These are phyloP conservation scores for Lobophora halterata DNA, from an alignment of 2,888 invertebrate genomes.

Conservation along the genomic window DNA sequence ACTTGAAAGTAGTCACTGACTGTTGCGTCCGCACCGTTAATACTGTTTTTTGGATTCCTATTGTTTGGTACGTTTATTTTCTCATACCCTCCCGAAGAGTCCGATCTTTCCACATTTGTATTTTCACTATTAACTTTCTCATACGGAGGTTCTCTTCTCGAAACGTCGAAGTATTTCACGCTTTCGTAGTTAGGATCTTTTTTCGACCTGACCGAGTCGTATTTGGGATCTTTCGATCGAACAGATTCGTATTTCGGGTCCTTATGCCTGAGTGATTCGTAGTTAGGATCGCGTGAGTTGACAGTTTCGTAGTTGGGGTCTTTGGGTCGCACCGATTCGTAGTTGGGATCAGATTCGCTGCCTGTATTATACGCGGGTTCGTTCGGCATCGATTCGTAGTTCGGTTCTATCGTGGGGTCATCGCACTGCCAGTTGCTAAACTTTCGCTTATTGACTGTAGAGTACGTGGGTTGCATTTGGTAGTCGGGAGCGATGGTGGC, in stretches of 20 bases:
- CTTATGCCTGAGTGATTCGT: constrained; percentile 82
- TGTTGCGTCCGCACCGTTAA: constrained; percentile 61
- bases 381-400: constrained; percentile 88
- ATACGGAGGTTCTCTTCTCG: constrained; percentile 83
- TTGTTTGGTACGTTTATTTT: constrained; percentile 60
- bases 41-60: constrained; percentile 63
- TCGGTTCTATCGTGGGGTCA: constrained; percentile 83
- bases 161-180: constrained; percentile 85
- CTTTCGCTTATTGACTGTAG: constrained; percentile 78
- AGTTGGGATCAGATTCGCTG: constrained; percentile 88
- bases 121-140: constrained; percentile 78
- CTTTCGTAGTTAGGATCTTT: constrained; percentile 91
- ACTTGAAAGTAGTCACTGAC: constrained; percentile 77
- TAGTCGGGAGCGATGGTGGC: constrained; percentile 71
- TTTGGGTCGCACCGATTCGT: constrained; percentile 84
- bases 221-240: constrained; percentile 83
- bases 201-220: constrained; percentile 83
- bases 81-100: constrained; percentile 69
- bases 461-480: constrained; percentile 75
- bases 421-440: constrained; percentile 78
- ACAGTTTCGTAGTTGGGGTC: constrained; percentile 88
- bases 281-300: constrained; percentile 83
- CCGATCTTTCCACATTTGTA: constrained; percentile 55
- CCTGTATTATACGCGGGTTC: constrained; percentile 83
- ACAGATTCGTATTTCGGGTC: constrained; percentile 83